Conservation (phyloP, 92 coral and sea anemone species). For the Porites lobata region DNA sequence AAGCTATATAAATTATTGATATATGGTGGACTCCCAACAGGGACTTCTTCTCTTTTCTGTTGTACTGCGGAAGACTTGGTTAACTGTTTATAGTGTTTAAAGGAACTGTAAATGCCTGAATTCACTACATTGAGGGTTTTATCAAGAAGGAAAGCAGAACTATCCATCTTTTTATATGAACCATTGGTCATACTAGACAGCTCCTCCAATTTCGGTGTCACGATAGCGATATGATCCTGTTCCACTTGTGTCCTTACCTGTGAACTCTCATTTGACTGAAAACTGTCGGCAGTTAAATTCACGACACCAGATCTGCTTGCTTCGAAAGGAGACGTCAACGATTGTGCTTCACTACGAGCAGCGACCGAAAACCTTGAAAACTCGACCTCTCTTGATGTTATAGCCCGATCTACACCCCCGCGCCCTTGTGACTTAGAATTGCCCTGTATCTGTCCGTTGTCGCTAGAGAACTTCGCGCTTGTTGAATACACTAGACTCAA, state of each 20-base stretch:
- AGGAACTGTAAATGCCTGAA: not conserved
- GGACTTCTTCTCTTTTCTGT: not conserved
- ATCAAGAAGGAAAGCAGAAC: not conserved
- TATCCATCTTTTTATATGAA: not conserved
- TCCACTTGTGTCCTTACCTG: not conserved
- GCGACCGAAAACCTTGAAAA: not conserved
- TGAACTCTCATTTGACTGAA: not conserved
- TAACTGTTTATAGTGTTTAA: not conserved
- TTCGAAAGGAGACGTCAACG: not conserved
- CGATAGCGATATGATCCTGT: conserved; percentile 19
- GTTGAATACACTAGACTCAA: not conserved
- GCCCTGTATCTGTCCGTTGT: not conserved
- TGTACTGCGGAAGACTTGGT: not conserved
- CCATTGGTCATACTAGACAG: conserved; percentile 19
- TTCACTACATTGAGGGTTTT: not conserved
- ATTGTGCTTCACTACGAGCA: not conserved
- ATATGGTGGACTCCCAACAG: not conserved
- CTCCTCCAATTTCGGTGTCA: conserved; percentile 16
- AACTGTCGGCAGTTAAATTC: not conserved
- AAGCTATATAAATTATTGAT: not conserved
- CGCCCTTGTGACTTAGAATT: not conserved
- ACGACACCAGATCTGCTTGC: not conserved
- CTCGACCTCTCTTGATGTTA: not conserved
- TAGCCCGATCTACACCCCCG: not conserved
- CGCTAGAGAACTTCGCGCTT: not conserved